These are phyloP conservation scores for Stenichneumon culpator DNA, from an alignment of 2,888 invertebrate genomes.

Conservation along the genomic window DNA sequence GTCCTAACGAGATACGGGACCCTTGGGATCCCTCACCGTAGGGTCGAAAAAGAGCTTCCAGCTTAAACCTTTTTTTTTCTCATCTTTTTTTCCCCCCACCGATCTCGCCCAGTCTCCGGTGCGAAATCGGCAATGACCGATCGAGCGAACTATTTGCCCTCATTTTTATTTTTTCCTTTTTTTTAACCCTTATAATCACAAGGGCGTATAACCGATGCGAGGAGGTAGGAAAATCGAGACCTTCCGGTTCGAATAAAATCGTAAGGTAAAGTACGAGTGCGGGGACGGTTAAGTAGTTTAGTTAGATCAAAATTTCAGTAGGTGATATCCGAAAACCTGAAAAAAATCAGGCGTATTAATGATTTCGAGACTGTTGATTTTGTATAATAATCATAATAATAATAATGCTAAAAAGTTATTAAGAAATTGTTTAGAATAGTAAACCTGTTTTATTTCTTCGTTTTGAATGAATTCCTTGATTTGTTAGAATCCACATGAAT, in stretches of 20 bases:
- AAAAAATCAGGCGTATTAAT: no score
- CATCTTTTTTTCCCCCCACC: constrained; percentile 2
- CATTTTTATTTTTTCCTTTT: constrained; percentile 18
- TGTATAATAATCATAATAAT: no score
- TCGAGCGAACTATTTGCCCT: constrained; percentile 26
- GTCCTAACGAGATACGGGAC: constrained; percentile 64
- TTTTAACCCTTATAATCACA: not conserved
- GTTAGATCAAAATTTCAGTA: no score
- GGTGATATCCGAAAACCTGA: no score
- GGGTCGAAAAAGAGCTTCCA: constrained; percentile 51
- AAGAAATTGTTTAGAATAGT: no score
- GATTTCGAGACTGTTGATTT: no score
- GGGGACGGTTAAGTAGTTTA: no score
- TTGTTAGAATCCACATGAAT: no score
- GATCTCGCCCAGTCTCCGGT: constrained; percentile 23
- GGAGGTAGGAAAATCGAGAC: not conserved
- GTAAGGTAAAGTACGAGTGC: no score
- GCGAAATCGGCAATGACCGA: constrained; percentile 48
- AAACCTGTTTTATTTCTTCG: no score
- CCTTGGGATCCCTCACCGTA: constrained; percentile 53
- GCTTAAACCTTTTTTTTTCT: constrained; percentile 37
- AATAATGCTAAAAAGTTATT: no score
- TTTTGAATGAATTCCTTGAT: no score
- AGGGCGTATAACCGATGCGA: not conserved
- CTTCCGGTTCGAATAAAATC: not conserved